These are phyloP conservation scores for Conger conger DNA, from an alignment of 2,113 vertebrate species.

Conservation along the genomic window DNA sequence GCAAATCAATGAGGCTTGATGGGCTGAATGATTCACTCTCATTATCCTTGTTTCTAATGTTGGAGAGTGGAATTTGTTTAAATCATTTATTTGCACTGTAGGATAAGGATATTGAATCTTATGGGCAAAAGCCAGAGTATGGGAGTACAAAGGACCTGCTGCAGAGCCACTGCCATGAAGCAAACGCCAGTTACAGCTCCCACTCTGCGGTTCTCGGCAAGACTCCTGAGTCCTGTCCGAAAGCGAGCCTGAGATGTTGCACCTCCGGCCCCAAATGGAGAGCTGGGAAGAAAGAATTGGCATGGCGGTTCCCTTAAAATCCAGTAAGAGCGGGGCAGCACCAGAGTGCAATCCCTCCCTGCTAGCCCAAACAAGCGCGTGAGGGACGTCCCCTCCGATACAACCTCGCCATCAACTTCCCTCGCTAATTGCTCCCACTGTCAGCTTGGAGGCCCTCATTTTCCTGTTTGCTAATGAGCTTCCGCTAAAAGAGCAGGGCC, in stretches of 20 bases:
- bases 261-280: background rate
- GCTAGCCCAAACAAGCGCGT: background rate
- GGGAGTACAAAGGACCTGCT: background rate
- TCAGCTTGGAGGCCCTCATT: conserved; percentile 23
- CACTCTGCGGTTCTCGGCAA: background rate
- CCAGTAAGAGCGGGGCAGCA: background rate
- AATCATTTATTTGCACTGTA: background rate
- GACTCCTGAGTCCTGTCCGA: too few species aligned
- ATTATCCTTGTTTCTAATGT: background rate
- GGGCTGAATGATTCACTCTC: background rate
- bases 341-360: background rate
- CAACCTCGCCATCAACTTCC: conserved; percentile 15
- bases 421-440: conserved; percentile 28
- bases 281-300: background rate
- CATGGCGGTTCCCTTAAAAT: background rate
- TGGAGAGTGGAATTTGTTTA: background rate
- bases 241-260: background rate
- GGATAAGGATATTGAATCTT: background rate
- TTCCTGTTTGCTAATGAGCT: conserved; percentile 39
- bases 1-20: background rate
- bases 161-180: background rate
- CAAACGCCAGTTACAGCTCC: background rate
- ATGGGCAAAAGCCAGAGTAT: background rate
- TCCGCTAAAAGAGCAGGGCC: background rate
- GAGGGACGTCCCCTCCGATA: background rate